Percentiles rank a stretch among this genome's conserved stretches.
Evolutionary conservation across 2,113 vertebrate genomes (phyloP).

Genomic region (Centropus bengalensis): DNA sequence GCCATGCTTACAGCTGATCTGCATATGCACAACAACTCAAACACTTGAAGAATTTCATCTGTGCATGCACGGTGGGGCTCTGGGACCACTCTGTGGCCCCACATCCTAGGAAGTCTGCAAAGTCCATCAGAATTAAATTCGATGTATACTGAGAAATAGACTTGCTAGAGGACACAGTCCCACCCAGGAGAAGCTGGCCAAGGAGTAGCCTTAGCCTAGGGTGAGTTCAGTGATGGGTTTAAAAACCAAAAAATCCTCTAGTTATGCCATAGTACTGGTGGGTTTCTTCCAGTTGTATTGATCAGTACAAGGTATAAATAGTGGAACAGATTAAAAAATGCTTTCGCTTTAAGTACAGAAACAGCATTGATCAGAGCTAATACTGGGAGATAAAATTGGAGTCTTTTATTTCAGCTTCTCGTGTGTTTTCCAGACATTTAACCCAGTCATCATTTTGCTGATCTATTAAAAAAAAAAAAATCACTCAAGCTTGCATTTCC

Average conservation of each 20-base stretch:
- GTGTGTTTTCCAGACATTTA: neutral
- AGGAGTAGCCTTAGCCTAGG: neutral
- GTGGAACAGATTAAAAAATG: neutral
- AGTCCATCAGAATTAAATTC: neutral
- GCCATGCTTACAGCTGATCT: neutral
- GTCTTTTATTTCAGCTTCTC: neutral
- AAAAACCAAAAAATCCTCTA: neutral
- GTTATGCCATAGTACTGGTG: neutral
- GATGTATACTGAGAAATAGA: neutral
- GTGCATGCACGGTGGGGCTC: neutral
- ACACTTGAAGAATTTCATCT: neutral
- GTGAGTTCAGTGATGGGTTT: neutral
- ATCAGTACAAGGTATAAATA: neutral
- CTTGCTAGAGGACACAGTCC: neutral
- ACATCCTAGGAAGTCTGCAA: neutral
- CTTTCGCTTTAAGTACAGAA: neutral
- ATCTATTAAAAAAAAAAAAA: neutral
- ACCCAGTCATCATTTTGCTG: neutral
- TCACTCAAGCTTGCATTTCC: neutral
- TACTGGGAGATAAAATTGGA: neutral
- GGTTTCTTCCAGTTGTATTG: neutral
- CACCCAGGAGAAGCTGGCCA: neutral
- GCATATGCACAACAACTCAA: neutral
- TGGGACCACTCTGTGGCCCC: neutral
- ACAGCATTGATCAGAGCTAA: neutral